A percentile compares a stretch with the other conserved stretches of the same genome.
These are phyloP conservation scores for Oreotrochilus melanogaster DNA, from an alignment of 2,113 vertebrate species.

Conservation along the genomic window DNA sequence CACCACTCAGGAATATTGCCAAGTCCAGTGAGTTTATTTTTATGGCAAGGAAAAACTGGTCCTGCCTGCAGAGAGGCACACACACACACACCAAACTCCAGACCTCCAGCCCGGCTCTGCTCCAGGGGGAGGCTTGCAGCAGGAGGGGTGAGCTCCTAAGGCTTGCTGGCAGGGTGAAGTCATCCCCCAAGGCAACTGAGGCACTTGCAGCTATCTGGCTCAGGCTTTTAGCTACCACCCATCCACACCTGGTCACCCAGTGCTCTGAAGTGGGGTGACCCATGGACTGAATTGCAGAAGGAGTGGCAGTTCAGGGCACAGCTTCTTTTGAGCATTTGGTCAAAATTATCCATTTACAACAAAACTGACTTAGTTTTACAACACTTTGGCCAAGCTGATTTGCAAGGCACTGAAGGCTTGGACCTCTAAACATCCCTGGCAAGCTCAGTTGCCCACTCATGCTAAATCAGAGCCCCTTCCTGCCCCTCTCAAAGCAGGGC, in stretches of 20 bases:
- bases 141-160: background rate
- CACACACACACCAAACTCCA: too few species aligned
- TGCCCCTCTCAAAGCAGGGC: background rate
- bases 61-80: background rate
- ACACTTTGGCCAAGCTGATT: background rate
- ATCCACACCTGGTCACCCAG: accelerated
- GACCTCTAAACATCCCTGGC: background rate
- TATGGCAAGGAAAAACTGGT: accelerated
- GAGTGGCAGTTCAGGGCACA: background rate
- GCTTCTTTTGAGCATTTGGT: background rate
- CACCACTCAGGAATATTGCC: background rate
- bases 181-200: accelerated
- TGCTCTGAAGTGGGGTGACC: background rate
- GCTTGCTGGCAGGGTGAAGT: background rate
- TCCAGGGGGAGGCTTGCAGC: background rate
- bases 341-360: background rate
- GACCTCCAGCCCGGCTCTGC: accelerated
- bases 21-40: background rate
- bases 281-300: background rate
- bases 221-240: background rate
- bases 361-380: background rate
- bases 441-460: background rate
- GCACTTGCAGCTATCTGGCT: background rate
- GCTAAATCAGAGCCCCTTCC: background rate
- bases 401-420: accelerated